A percentile compares a stretch with the other conserved stretches of the same genome.
These are phyloP conservation scores for Ylistrum balloti DNA, from an alignment of 1,140 invertebrate species.

Conservation along the genomic window DNA sequence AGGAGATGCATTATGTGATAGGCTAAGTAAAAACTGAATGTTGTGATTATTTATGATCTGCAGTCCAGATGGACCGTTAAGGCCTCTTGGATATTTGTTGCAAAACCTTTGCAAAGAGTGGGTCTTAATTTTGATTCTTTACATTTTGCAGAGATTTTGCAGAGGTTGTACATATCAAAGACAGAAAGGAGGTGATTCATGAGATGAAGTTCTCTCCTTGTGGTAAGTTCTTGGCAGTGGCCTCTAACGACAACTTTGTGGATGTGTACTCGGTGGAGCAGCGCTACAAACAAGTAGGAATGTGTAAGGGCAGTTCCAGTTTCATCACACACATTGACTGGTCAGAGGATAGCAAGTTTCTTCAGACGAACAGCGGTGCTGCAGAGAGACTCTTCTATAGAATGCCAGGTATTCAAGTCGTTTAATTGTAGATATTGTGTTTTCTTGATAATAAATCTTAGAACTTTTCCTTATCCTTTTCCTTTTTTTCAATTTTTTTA, in stretches of 20 bases:
- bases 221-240: conserved; percentile 81
- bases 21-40: too few relatives aligned
- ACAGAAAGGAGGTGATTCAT: conserved; percentile 82
- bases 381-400: conserved; percentile 80
- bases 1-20: too few relatives aligned
- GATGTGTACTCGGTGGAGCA: conserved; percentile 80
- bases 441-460: too few relatives aligned
- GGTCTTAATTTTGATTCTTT: too few relatives aligned
- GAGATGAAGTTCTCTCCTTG: conserved; percentile 83
- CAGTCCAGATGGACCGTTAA: too few relatives aligned
- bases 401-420: conserved; percentile 81
- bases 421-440: too few relatives aligned
- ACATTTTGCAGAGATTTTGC: conserved; percentile 78
- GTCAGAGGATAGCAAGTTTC: conserved; percentile 81
- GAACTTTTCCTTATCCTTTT: too few relatives aligned
- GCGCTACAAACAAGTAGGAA: conserved; percentile 79
- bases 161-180: conserved; percentile 80
- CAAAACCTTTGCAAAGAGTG: too few relatives aligned
- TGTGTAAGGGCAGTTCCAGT: conserved; percentile 80
- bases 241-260: conserved; percentile 82
- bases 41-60: too few relatives aligned
- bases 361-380: conserved; percentile 82
- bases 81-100: too few relatives aligned
- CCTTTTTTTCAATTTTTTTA: too few relatives aligned
- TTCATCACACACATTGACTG: conserved; percentile 83